Base-by-base conservation (phyloP, 1,140 invertebrate genomes). In the Scaptomyza montana region DNA sequence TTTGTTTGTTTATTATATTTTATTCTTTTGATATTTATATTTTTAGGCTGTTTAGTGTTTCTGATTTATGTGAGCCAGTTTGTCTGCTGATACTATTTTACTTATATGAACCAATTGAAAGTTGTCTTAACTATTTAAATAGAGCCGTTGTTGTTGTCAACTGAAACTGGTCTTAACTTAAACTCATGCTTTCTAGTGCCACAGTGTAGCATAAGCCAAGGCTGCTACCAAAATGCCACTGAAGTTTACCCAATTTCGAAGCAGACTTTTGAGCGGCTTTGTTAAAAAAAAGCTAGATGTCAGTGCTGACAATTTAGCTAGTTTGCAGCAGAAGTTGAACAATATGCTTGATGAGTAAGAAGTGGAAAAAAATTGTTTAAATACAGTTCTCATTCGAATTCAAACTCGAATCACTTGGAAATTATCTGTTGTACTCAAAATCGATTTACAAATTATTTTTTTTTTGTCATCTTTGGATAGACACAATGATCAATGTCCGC, bases 11-110 rank as follows among this genome's bases (percentile, higher is more conserved):
- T 19, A 21, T 39, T 12, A 50, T 49, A 36, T 49, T 49, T 21
- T 46, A 16, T 16, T 7, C 46, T 78, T 66, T 76, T 69, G 62
- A 70, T 54, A 67, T 89, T 82, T 73, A 77, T 82, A 89, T 82
- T 33, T 2, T 4, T 33, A n/a, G n/a, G 30, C 30, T 33, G 7
- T 33, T 33, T 56, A 60, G 49, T 19, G 54, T 61, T 55, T 57
- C 49, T 65, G 39, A 54, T 47, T 41, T 28, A 28, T 57, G 19
- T 61, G 80, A 84, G 78, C 80, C 63, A 84, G 76, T 84, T 84
- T 77, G 45, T 74, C 61, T 69, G 73, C 49, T 43, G 1, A 73
- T 60, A 63, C 28, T 61, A 7, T 39, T 25, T 54, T 21, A 41
- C 16, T 5, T 57, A 9, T 36, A 36, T 8, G 12, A 39, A 62